Conservation (phyloP, 1,140 invertebrate species). For the Pseudachorutes palmiensis region DNA sequence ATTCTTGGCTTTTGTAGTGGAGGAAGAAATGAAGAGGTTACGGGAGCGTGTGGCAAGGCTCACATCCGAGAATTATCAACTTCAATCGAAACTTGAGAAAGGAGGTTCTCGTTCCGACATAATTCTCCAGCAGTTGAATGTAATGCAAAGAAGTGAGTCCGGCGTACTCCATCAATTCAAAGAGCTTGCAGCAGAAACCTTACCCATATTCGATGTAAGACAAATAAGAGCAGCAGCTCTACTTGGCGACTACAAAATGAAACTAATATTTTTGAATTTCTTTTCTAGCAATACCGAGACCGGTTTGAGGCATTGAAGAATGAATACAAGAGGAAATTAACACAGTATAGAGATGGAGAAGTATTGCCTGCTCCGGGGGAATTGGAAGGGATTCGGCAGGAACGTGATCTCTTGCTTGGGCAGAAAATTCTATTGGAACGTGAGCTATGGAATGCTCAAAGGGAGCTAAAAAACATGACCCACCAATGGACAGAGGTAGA, state of each 20-base stretch:
- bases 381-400: slow-evolving; percentile 22
- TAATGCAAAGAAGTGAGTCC: slow-evolving; percentile 22
- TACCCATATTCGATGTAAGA: slow-evolving; percentile 23
- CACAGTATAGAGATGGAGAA: slow-evolving; percentile 15
- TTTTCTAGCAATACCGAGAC: slow-evolving; percentile 22
- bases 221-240: background rate
- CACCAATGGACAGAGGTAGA: slow-evolving; percentile 17
- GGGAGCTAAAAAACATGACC: slow-evolving; percentile 22
- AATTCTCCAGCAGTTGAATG: slow-evolving; percentile 20
- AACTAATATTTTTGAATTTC: background rate
- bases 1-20: slow-evolving; percentile 20
- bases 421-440: slow-evolving; percentile 18
- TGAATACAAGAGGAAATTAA: slow-evolving; percentile 26
- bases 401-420: slow-evolving; percentile 22
- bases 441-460: slow-evolving; percentile 15
- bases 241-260: background rate
- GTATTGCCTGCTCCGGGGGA: background rate
- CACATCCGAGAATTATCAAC: slow-evolving; percentile 20
- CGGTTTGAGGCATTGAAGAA: slow-evolving; percentile 12
- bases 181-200: slow-evolving; percentile 19
- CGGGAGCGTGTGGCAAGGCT: slow-evolving; percentile 16
- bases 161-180: slow-evolving; percentile 24
- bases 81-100: slow-evolving; percentile 18
- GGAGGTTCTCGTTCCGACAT: slow-evolving; percentile 22
- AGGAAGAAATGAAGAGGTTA: slow-evolving; percentile 23